Conservation (phyloP, 2,113 vertebrate genomes). For the Platichthys stellatus region DNA sequence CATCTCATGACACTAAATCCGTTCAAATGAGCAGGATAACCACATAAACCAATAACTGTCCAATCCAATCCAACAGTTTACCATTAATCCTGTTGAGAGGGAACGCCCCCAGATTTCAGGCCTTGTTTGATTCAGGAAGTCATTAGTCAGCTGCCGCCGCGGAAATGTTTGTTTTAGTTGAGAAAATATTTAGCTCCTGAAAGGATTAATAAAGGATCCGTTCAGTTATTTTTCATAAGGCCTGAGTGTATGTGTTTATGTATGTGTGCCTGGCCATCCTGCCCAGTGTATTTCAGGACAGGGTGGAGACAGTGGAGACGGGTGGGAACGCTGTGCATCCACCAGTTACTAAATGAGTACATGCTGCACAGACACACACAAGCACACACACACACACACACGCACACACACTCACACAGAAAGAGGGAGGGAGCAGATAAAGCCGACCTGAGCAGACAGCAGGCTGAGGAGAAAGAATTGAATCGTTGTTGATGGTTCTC, state of each 20-base stretch:
- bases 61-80: background rate
- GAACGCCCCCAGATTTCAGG: background rate
- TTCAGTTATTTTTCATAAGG: constrained; percentile 45
- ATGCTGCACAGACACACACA: constrained; percentile 18
- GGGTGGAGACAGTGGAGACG: constrained; percentile 73
- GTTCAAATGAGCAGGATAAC: background rate
- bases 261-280: constrained; percentile 42
- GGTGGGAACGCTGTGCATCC: constrained; percentile 60
- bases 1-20: background rate
- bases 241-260: constrained; percentile 31
- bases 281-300: constrained; percentile 70
- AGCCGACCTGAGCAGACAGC: constrained; percentile 41
- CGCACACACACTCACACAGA: background rate
- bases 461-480: constrained; percentile 31
- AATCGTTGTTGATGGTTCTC: constrained; percentile 44
- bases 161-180: constrained; percentile 11
- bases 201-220: constrained; percentile 41
- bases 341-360: constrained; percentile 46
- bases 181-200: constrained; percentile 18
- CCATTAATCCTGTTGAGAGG: constrained; percentile 5
- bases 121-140: background rate
- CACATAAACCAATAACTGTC: background rate
- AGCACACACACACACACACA: constrained; percentile 5
- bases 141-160: constrained; percentile 2
- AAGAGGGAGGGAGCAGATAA: constrained; percentile 26